These are phyloP conservation scores for Podiceps cristatus DNA, from an alignment of 2,113 vertebrate genomes.

Conservation along the genomic window DNA sequence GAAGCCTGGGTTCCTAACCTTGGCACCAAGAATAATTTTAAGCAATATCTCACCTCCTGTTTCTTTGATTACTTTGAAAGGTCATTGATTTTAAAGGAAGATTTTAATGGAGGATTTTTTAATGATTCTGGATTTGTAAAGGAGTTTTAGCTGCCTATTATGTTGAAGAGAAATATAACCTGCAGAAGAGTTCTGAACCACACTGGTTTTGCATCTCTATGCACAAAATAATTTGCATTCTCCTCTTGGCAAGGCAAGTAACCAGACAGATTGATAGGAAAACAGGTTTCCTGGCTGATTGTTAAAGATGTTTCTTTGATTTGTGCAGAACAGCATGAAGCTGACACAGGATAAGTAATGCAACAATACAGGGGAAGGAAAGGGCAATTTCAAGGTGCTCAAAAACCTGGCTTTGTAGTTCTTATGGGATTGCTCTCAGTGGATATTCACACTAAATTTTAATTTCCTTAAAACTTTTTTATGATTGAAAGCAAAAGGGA, in stretches of 20 bases:
- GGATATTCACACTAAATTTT: background rate
- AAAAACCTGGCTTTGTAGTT: background rate
- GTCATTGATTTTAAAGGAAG: background rate
- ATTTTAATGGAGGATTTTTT: background rate
- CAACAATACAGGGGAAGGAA: background rate
- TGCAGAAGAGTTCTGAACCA: background rate
- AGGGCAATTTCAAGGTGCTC: conserved; percentile 3
- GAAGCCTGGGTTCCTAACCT: background rate
- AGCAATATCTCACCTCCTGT: background rate
- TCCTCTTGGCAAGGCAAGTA: conserved; percentile 24
- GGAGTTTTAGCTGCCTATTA: background rate
- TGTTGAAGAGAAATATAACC: background rate
- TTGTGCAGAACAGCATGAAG: conserved; percentile 18
- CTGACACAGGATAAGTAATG: background rate
- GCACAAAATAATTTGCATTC: conserved; percentile 46
- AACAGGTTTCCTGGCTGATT: conserved; percentile 27
- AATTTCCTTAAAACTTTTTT: background rate
- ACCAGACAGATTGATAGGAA: conserved; percentile 46
- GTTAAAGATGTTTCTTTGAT: conserved; percentile 38
- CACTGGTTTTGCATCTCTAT: background rate
- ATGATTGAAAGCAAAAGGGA: background rate
- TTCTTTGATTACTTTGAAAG: background rate
- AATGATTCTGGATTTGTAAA: background rate
- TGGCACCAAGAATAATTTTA: background rate
- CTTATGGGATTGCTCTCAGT: background rate